phyloP scores from a whole-genome alignment of 2,113 vertebrate species.

The Scopus umbretta region DNA sequence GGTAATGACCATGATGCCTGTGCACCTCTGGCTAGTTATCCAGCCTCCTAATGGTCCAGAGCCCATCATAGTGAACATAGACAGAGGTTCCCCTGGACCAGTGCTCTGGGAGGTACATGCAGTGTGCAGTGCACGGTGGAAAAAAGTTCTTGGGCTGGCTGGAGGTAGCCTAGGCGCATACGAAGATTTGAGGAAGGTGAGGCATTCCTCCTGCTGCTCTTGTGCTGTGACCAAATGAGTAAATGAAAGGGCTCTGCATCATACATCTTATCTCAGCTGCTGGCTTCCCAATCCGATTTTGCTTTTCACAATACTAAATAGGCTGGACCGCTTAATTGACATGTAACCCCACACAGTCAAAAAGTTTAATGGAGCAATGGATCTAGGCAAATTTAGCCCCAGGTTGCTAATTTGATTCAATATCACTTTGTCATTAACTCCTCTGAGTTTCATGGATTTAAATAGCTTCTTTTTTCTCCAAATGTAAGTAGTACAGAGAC shows the following conservation, averaged over 20 bases:
- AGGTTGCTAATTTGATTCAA: not conserved
- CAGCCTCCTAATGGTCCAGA: not conserved
- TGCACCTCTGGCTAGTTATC: not conserved
- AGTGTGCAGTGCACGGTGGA: not conserved
- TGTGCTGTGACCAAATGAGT: not conserved
- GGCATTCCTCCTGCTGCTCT: not conserved
- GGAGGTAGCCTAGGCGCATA: not conserved
- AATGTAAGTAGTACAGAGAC: not conserved
- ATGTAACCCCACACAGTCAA: not conserved
- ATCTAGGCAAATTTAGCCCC: not conserved
- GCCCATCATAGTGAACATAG: not conserved
- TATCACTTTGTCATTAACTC: not conserved
- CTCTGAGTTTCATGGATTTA: not conserved
- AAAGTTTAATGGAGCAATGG: not conserved
- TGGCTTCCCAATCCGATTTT: not conserved
- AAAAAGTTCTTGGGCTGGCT: not conserved
- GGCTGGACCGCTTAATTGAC: not conserved
- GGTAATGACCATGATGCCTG: not conserved
- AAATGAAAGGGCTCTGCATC: not conserved
- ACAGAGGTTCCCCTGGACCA: not conserved
- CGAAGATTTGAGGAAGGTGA: not conserved
- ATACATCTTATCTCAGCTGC: not conserved
- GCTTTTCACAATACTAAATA: not conserved
- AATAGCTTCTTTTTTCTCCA: not conserved
- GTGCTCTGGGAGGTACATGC: not conserved